Conservation (phyloP, 53 echinoderm and acorn worm species). For the Crossaster papposus region DNA sequence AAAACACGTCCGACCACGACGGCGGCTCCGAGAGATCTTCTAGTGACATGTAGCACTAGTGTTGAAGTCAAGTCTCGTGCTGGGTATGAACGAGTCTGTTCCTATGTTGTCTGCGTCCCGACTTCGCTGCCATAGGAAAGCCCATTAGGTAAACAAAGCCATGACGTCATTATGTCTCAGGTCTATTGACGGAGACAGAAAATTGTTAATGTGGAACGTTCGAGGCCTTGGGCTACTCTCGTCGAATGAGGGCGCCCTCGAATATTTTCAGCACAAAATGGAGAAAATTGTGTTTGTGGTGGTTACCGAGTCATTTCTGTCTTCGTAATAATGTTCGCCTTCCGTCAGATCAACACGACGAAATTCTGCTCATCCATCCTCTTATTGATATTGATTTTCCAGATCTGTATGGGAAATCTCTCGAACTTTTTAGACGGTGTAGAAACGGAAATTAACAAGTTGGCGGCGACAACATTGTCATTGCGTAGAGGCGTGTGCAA, state of each 20-base stretch:
- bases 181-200: too few species aligned
- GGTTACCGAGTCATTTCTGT: background rate
- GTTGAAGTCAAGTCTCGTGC: too few species aligned
- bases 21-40: too few species aligned
- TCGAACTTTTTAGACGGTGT: slow-evolving; percentile 39
- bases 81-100: too few species aligned
- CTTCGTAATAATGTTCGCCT: background rate
- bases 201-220: too few species aligned
- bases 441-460: slow-evolving; percentile 31
- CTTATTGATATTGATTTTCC: background rate
- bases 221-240: too few species aligned
- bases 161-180: too few species aligned
- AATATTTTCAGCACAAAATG: background rate
- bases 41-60: too few species aligned
- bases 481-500: slow-evolving; percentile 28
- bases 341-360: background rate
- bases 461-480: slow-evolving; percentile 31
- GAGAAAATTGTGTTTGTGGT: background rate
- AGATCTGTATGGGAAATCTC: slow-evolving; percentile 15
- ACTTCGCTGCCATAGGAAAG: too few species aligned
- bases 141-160: too few species aligned
- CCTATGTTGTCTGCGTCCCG: too few species aligned
- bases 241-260: slow-evolving; percentile 17
- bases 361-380: background rate
- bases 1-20: too few species aligned